Conservation (phyloP, 1,140 invertebrate genomes). For the Drosophila sucinea region DNA sequence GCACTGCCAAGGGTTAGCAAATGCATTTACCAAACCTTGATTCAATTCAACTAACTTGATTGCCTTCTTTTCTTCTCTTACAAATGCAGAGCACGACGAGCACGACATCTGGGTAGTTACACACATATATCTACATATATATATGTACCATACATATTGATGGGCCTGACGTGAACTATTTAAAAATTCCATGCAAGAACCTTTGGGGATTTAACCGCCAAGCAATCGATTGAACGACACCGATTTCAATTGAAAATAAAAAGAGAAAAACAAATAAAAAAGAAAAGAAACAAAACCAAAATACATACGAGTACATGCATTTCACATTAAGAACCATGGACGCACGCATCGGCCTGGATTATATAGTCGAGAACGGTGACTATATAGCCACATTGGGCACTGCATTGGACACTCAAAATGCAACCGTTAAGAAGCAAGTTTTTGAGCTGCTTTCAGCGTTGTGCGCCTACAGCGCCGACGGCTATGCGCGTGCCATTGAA, state of each 20-base stretch:
- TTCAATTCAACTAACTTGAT: constrained; percentile 50
- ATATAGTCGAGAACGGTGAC: constrained; percentile 96
- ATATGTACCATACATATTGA: background rate
- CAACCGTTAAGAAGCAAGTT: constrained; percentile 95
- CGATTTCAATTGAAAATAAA: constrained; percentile 23
- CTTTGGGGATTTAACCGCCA: constrained; percentile 56
- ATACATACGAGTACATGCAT: constrained; percentile 3
- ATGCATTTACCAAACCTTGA: constrained; percentile 39
- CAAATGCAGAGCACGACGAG: constrained; percentile 66
- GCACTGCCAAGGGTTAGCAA: constrained; percentile 49
- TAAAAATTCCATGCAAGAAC: constrained; percentile 64
- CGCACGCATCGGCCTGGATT: constrained; percentile 94
- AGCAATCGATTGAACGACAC: constrained; percentile 47
- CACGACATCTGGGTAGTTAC: constrained; percentile 22
- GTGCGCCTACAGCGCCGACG: constrained; percentile 94
- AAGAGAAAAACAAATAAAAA: background rate
- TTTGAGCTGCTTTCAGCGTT: constrained; percentile 95
- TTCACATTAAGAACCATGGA: constrained; percentile 86
- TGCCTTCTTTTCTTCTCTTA: constrained; percentile 35
- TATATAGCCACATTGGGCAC: constrained; percentile 95
- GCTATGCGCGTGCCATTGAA: constrained; percentile 92
- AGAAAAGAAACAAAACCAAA: constrained; percentile 15
- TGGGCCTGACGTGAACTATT: constrained; percentile 69
- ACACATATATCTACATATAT: background rate
- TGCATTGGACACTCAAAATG: constrained; percentile 93